Conservation (phyloP, 2,888 invertebrate genomes). For the Acronicta alni region DNA sequence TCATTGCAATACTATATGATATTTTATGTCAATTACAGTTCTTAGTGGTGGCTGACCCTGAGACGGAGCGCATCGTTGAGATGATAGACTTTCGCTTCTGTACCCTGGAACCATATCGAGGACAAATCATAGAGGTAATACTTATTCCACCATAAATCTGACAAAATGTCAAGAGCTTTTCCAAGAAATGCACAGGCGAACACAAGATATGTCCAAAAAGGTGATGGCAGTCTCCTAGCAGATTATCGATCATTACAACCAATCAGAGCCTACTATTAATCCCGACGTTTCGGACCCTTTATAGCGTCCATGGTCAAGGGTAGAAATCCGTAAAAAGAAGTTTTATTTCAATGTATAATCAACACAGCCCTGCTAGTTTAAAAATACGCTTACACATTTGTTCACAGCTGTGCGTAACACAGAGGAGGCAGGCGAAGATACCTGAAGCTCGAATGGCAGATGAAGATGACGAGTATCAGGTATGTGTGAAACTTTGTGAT, state of each 20-base stretch:
- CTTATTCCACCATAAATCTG: too few species aligned
- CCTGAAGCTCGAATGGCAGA: slow-evolving; percentile 56
- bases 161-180: too few species aligned
- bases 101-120: slow-evolving; percentile 67
- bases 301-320: too few species aligned
- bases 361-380: too few species aligned
- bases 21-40: slow-evolving; percentile 61
- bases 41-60: slow-evolving; percentile 75
- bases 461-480: slow-evolving; percentile 76
- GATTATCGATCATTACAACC: too few species aligned
- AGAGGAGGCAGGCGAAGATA: slow-evolving; percentile 56
- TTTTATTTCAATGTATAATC: too few species aligned
- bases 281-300: too few species aligned
- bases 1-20: background rate
- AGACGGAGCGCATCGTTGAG: slow-evolving; percentile 76
- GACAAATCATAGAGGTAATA: slow-evolving; percentile 72
- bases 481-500: slow-evolving; percentile 31
- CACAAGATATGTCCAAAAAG: too few species aligned
- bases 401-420: slow-evolving; percentile 66
- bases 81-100: slow-evolving; percentile 78
- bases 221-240: too few species aligned
- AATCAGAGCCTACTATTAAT: too few species aligned
- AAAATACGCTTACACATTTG: background rate
- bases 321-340: too few species aligned
- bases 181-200: too few species aligned